phyloP scores from a whole-genome alignment of 2,797 vertebrate species.

The Meriones psammophilus region DNA sequence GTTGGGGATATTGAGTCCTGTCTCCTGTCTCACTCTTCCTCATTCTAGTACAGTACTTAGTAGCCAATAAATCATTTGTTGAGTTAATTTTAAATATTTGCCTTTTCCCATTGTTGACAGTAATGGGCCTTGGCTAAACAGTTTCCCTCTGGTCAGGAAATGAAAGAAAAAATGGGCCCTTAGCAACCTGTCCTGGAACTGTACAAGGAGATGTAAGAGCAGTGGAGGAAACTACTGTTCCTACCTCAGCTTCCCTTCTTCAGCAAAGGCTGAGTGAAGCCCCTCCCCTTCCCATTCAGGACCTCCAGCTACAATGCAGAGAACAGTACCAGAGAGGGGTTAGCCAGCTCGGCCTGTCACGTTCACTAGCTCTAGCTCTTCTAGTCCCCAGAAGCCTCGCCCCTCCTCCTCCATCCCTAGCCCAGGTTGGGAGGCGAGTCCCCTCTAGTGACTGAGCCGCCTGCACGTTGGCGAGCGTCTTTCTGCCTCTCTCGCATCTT shows the following conservation, averaged over 20 bases:
- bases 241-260: background rate
- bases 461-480: constrained; percentile 46
- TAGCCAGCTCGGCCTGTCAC: constrained; percentile 19
- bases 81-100: background rate
- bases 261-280: background rate
- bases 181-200: constrained; percentile 40
- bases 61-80: background rate
- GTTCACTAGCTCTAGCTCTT: constrained; percentile 31
- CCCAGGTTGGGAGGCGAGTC: constrained; percentile 70
- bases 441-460: constrained; percentile 52
- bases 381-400: constrained; percentile 36
- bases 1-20: background rate
- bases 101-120: background rate
- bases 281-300: constrained; percentile 9
- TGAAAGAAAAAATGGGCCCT: background rate
- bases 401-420: constrained; percentile 65
- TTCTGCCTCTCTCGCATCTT: constrained; percentile 65
- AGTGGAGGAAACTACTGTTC: background rate
- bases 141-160: constrained; percentile 50
- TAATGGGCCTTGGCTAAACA: background rate
- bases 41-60: background rate
- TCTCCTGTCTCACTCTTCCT: background rate
- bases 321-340: background rate
- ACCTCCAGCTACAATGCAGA: background rate
- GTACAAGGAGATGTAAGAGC: background rate